Base-by-base conservation (phyloP, 2,888 invertebrate species). In the Timema podura region DNA sequence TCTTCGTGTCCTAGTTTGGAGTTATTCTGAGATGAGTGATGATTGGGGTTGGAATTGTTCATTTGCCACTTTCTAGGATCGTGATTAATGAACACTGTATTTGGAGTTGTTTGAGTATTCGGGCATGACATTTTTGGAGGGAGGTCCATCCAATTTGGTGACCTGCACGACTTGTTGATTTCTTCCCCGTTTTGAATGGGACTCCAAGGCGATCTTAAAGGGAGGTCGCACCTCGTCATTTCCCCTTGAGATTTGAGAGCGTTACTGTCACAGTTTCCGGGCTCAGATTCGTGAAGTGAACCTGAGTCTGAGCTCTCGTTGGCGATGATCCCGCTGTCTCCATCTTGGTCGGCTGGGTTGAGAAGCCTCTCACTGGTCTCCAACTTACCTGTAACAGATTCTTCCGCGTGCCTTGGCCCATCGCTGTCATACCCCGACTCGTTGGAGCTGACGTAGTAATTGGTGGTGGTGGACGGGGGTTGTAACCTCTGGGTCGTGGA, bases 401-500 rank as follows among this genome's bases (percentile, higher is more conserved):
- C 76, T n/a, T 76, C 77, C 8, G 75, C 73, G 67, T 77, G 77
- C 65, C 80, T 77, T 0, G 78, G 85, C 68, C 91, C 89, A 79
- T 92, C 92, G 80, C 91, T 91, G 78, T 92, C 92, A 79, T 92
- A 92, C 59, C 92, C 92, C 66, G 91, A 92, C 81, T 92, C 92
- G 80, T 91, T 92, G 64, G 91, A 92, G 81, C 91, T 91, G 67
- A 91, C 87, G 80, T 91, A 91, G 81, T 89, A 70, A 46, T 51
- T 68, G 44, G 48, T 70, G 44, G 48, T 70, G 44, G 51, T 59
- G 6, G 59, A 44, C 8, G 68, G 76, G 75, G 65, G 74, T 70
- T 67, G 71, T 9, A 72, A 48, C 47, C 61, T 68, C n/a, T 49
- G 68, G 48, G 49, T 49, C 16, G 64, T 11, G 5, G 59, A n/a